A percentile compares a stretch with the other conserved stretches of the same genome.
Evolutionary conservation across 2,888 invertebrate genomes (phyloP).

Genomic region (Mimas tiliae): DNA sequence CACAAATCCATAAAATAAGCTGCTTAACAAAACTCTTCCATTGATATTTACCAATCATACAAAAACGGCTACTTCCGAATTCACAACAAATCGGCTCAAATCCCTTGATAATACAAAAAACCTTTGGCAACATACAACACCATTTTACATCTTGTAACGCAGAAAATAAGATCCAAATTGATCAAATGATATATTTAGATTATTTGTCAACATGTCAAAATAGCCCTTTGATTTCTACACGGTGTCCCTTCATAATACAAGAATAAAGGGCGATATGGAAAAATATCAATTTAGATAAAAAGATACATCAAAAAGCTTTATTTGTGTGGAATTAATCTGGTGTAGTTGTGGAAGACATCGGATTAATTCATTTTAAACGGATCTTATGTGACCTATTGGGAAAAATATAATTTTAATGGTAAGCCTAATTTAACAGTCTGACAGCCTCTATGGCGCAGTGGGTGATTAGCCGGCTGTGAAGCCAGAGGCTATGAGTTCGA

Average conservation of each 20-base stretch:
- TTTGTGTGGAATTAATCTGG: conserved; percentile 2
- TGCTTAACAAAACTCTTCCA: conserved; percentile 41
- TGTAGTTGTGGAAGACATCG: neutral
- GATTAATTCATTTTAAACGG: neutral
- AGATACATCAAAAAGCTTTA: conserved; percentile 41
- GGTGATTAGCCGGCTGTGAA: no score
- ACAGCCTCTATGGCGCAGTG: no score
- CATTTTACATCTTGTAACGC: neutral
- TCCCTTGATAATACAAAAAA: conserved; percentile 65
- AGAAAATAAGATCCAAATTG: neutral
- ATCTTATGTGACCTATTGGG: no score
- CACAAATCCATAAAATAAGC: conserved; percentile 46
- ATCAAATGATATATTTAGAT: conserved; percentile 61
- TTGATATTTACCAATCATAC: conserved; percentile 24
- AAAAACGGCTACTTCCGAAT: conserved; percentile 59
- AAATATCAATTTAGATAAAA: conserved; percentile 70
- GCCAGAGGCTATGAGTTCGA: no score
- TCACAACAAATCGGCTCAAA: conserved; percentile 72
- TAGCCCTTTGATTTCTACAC: conserved; percentile 78
- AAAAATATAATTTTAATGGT: no score
- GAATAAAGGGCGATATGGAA: conserved; percentile 49
- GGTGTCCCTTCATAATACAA: conserved; percentile 63
- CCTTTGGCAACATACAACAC: neutral
- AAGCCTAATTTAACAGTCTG: no score
- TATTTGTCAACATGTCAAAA: conserved; percentile 81